A percentile compares a stretch with the other conserved stretches of the same genome.
phyloP scores from a whole-genome alignment of 2,888 invertebrate genomes.

The Drosophila mettleri region DNA sequence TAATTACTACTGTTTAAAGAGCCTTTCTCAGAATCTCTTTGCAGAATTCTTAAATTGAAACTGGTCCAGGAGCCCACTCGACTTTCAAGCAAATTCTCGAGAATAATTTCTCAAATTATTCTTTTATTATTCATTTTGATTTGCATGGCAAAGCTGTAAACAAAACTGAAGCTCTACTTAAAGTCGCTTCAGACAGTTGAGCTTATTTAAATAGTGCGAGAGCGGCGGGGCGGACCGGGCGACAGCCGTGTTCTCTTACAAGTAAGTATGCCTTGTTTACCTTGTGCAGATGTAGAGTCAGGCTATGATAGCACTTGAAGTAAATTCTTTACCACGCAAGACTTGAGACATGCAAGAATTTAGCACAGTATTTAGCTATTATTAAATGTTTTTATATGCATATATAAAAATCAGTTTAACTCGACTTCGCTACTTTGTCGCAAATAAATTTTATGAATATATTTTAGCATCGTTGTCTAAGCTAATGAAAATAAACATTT shows the following conservation, averaged over 20 bases:
- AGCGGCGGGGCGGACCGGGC: not conserved
- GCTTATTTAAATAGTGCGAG: not conserved
- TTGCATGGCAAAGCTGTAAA: slow-evolving; percentile 2
- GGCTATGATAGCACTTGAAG: not conserved
- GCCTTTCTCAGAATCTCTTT: not conserved
- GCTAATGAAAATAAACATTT: no score
- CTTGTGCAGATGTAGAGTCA: not conserved
- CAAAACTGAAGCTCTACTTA: slow-evolving; percentile 2
- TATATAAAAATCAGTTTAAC: no score
- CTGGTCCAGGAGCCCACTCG: not conserved
- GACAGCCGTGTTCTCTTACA: slow-evolving; percentile 1
- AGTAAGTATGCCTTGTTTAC: not conserved
- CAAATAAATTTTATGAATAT: no score
- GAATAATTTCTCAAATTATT: not conserved
- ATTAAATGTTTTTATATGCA: no score
- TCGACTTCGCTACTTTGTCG: no score
- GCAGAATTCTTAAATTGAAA: not conserved
- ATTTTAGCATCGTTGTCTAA: no score
- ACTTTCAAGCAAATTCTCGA: not conserved
- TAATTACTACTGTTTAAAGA: not conserved
- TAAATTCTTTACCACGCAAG: not conserved
- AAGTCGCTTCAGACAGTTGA: not conserved
- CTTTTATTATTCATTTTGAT: slow-evolving; percentile 6
- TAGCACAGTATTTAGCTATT: no score
- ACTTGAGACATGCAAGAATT: no score